Conservation (phyloP, 2,113 vertebrate genomes). For the Gnathonemus echidnorhynchus region DNA sequence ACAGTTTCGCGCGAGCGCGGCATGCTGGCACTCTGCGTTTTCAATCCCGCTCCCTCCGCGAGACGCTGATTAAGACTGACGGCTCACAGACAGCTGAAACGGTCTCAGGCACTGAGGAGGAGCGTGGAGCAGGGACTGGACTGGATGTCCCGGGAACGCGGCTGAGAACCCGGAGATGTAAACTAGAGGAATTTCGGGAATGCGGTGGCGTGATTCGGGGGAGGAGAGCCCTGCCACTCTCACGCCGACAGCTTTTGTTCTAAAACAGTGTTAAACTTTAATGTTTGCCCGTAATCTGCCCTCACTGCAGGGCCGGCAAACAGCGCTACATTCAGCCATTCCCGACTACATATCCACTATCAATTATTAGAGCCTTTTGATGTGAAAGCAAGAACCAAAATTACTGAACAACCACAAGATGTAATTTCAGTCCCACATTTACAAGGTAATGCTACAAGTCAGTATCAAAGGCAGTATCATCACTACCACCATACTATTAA, state of each 20-base stretch:
- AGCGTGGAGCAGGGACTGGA: constrained; percentile 36
- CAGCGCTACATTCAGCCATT: background rate
- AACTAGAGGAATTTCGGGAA: background rate
- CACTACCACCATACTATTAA: background rate
- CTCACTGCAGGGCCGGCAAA: background rate
- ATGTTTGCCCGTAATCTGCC: background rate
- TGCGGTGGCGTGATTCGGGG: background rate
- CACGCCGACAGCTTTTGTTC: background rate
- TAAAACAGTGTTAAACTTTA: background rate
- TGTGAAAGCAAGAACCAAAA: background rate
- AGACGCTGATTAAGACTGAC: constrained; percentile 52
- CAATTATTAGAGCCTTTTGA: background rate
- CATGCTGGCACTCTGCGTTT: constrained; percentile 44
- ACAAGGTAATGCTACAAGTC: background rate
- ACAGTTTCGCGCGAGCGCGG: constrained; percentile 57
- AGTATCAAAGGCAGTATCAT: background rate
- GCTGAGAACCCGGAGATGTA: constrained; percentile 31
- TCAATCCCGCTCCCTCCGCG: constrained; percentile 32
- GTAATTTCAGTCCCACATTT: background rate
- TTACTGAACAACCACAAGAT: background rate
- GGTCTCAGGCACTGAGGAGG: constrained; percentile 52
- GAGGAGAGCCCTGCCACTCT: background rate
- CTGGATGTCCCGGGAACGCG: constrained; percentile 35
- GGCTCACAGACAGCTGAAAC: constrained; percentile 62
- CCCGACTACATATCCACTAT: background rate